Base-by-base conservation (phyloP, 2,797 vertebrate species). In the Fundulus diaphanus region DNA sequence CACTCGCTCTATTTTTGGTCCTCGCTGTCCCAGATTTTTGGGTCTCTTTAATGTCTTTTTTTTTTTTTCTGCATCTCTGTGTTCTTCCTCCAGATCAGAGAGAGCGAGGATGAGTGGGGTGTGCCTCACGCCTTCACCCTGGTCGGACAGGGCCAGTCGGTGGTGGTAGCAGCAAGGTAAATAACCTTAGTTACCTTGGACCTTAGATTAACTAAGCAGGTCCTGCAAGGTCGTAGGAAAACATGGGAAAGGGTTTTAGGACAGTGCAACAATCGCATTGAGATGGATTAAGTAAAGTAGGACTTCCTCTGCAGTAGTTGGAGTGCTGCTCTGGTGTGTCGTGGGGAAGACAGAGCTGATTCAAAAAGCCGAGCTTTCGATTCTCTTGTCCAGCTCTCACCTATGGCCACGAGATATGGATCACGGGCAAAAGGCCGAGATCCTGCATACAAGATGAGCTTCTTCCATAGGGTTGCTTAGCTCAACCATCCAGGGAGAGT, bases 21-120 rank as follows among this genome's bases (percentile, higher is more conserved):
- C 48, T 35, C 16, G 68, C 82, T 91, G 91, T 86, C 88, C 90
- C 67, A 93, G 87, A 90, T 92, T 76, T 72, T 76, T 3, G 33
- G 82, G 48, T 31, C 54, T 82, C 79, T 85, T 76, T 87, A 75
- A 89, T 86, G 78, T 87, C 73, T 86, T 85, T 44, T 2, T 42
- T 42, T 42, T 44, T 44, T 44, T 40, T 85, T 84, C 77, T 77
- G 73, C 86, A 77, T 87, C 61, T 87, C 70, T 78, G 61, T 83
- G 63, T 81, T 81, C 75, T 80, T 86, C 77, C 81, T 86, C 73
- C 91, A 99, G 98, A 95, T 99, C 80, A 96, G 97, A 94, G 96
- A 96, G 88, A 99, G 97, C 48, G 98, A 99, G 85, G 97, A 98
- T 0, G 98, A 99, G 89, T 99, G 98, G 98, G 97, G 97, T 0